Percentiles rank a stretch among this genome's conserved stretches.
Conservation (phyloP, 2,888 invertebrate genomes). For the Melinopterus prodromus region DNA sequence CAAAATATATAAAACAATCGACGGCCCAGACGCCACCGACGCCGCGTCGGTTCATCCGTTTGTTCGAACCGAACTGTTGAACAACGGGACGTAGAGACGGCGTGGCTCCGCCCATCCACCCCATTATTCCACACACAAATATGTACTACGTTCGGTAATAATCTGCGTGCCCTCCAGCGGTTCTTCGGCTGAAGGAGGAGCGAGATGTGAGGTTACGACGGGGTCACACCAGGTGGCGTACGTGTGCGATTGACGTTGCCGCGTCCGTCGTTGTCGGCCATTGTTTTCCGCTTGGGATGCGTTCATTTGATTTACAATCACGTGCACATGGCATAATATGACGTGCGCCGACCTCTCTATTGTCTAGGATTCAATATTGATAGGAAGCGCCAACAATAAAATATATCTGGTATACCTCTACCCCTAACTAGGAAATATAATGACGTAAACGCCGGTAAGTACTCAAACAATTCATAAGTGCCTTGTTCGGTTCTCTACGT, state of each 20-base stretch:
- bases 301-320: slow-evolving; percentile 40
- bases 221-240: slow-evolving; percentile 44
- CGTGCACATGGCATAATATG: slow-evolving; percentile 36
- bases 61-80: slow-evolving; percentile 11
- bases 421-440: too few relatives aligned
- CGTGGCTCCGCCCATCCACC: slow-evolving; percentile 22
- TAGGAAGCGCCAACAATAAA: neutral
- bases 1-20: slow-evolving; percentile 42
- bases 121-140: neutral
- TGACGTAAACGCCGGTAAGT: too few relatives aligned
- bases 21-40: slow-evolving; percentile 10
- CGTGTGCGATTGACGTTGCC: slow-evolving; percentile 43
- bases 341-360: neutral
- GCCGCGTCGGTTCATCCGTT: slow-evolving; percentile 19
- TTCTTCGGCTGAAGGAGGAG: neutral
- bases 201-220: slow-evolving; percentile 19
- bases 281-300: slow-evolving; percentile 39
- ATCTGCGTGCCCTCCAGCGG: neutral
- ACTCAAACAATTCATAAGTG: too few relatives aligned
- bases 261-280: slow-evolving; percentile 42
- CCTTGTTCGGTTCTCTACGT: too few relatives aligned
- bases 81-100: slow-evolving; percentile 29
- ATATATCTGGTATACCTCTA: neutral
- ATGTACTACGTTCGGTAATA: neutral
- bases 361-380: neutral